Conservation (phyloP, 2,888 invertebrate genomes). For the Nineta flava region DNA sequence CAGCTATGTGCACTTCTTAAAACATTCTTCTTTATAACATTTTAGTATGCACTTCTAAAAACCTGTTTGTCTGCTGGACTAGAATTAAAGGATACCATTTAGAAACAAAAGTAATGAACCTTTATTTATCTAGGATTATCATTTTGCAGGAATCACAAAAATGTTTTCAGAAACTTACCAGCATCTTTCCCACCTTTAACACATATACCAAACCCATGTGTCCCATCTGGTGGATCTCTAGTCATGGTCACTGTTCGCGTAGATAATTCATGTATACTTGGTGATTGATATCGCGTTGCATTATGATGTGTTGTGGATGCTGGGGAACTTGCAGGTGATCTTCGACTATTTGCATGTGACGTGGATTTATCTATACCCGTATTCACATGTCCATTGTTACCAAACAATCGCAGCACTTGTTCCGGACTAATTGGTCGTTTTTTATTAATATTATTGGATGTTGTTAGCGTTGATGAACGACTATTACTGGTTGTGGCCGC, state of each 20-base stretch:
- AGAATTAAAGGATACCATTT: too few species aligned
- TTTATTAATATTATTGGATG: conserved; percentile 39
- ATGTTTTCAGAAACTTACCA: conserved; percentile 44
- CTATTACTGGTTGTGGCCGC: conserved; percentile 10
- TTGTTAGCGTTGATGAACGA: conserved; percentile 9
- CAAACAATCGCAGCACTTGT: conserved; percentile 38
- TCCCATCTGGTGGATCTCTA: conserved; percentile 60
- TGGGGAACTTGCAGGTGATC: conserved; percentile 60
- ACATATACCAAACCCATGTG: conserved; percentile 79
- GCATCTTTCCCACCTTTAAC: conserved; percentile 84
- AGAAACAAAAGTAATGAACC: too few species aligned
- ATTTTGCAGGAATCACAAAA: too few species aligned
- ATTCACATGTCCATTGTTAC: conserved; percentile 14
- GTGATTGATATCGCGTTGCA: not conserved
- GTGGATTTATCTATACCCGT: conserved; percentile 5
- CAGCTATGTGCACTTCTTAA: too few species aligned
- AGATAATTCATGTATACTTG: conserved; percentile 53
- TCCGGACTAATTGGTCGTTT: conserved; percentile 74
- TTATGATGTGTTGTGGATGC: conserved; percentile 61
- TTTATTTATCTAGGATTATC: too few species aligned
- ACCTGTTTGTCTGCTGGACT: too few species aligned
- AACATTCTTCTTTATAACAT: too few species aligned
- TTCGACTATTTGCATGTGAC: conserved; percentile 19
- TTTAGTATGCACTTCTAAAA: too few species aligned
- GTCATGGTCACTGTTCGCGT: conserved; percentile 78